Base-by-base conservation (phyloP, 2,113 vertebrate genomes). In the Dermatemys mawii region DNA sequence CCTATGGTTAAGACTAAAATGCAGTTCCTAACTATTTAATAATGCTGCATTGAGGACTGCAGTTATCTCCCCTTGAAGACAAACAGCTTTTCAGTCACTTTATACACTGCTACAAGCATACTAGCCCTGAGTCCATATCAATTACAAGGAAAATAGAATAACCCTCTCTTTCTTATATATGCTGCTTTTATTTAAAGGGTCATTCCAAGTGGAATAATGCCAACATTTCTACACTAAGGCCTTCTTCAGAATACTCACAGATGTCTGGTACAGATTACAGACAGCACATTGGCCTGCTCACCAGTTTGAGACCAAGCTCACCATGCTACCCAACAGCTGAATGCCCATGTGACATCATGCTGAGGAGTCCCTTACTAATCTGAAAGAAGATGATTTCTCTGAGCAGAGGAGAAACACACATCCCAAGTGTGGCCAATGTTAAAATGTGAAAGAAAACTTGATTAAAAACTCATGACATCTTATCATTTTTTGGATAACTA, bases 181-280 rank as follows among this genome's bases (percentile, higher is more conserved):
- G 60, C 75, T 97, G 67, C 76, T 96, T 95, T 95, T 96, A 92
- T 94, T 94, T 97, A 93, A 97, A 92, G 12, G 95, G 53, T 79
- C 48, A 86, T 97, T 97, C 54, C 87, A 97, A 93, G 83, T 93
- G 93, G 93, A 95, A 79, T 89, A 88, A 73, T 86, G 97, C 90
- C 97, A 97, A 41, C 29, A 57, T 94, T 97, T 88, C 84, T 95
- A 89, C 94, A 96, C 96, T 89, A 86, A 92, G 91, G 96, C 94
- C 51, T 95, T 91, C 86, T 94, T 89, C 81, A 89, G 51, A 67
- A 50, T 92, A 90, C 94, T 96, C 94, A 93, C 95, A 98, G 96
- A 97, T 96, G 97, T 95, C 97, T 97, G 92, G 70, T 87, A 97
- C 83, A 95, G 83, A 93, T 89, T 95, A 81, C 11, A 93, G 79